phyloP scores from a whole-genome alignment of 2,113 vertebrate species.

The Syrrhaptes paradoxus region DNA sequence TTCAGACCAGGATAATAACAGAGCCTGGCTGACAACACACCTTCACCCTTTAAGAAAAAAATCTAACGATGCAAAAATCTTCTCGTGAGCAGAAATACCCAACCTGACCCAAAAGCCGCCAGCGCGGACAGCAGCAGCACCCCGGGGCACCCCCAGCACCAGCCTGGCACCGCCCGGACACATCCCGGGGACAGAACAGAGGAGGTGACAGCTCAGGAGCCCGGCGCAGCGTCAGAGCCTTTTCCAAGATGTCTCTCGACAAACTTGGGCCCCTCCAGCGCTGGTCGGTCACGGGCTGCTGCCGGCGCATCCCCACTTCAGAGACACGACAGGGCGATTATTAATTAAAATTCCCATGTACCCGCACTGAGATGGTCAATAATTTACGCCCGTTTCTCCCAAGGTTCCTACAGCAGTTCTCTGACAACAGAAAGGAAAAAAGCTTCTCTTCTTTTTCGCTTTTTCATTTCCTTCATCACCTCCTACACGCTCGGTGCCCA shows the following conservation, averaged over 20 bases:
- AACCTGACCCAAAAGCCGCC: not conserved
- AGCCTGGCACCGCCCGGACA: too few species aligned
- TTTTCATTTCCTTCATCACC: conserved; percentile 70
- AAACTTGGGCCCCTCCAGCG: not conserved
- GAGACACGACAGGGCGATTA: conserved; percentile 2
- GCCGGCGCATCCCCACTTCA: not conserved
- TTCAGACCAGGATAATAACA: not conserved
- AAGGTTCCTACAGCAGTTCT: conserved; percentile 52
- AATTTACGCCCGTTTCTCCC: conserved; percentile 51
- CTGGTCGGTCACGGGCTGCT: not conserved
- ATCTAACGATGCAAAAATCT: not conserved
- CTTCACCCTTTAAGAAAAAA: not conserved
- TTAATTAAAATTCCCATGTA: conserved; percentile 49
- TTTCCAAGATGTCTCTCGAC: not conserved
- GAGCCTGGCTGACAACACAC: not conserved
- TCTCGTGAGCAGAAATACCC: not conserved
- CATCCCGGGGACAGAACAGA: too few species aligned
- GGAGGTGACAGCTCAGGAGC: not conserved
- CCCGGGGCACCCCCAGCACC: not conserved
- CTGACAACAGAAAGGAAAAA: conserved; percentile 66
- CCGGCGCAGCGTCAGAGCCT: not conserved
- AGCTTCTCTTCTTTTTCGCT: not conserved
- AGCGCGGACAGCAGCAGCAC: rapidly evolving
- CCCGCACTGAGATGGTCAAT: conserved; percentile 34
- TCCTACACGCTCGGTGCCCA: conserved; percentile 75